Conservation (phyloP, 2,888 invertebrate genomes). For the Calameuta idolon region DNA sequence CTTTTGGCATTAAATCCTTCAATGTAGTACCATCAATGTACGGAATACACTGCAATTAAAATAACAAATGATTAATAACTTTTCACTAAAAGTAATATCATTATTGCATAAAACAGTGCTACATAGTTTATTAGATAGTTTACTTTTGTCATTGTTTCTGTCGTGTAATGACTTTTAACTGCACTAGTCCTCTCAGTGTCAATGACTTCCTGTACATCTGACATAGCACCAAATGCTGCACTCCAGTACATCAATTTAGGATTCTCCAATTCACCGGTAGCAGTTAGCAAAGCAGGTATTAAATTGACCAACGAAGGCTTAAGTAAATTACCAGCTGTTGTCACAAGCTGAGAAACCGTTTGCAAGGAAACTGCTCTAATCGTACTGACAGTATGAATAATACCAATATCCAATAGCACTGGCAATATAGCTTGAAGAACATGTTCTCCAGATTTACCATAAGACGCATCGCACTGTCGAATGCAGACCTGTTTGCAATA, state of each 20-base stretch:
- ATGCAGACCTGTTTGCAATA: slow-evolving; percentile 73
- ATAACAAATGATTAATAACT: slow-evolving; percentile 7
- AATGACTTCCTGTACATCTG: slow-evolving; percentile 79
- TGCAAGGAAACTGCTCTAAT: slow-evolving; percentile 85
- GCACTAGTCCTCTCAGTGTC: slow-evolving; percentile 85
- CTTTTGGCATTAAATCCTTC: slow-evolving; percentile 83
- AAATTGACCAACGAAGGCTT: slow-evolving; percentile 85
- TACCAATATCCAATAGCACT: slow-evolving; percentile 82
- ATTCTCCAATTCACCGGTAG: slow-evolving; percentile 89
- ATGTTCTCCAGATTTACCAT: slow-evolving; percentile 80
- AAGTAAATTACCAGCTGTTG: slow-evolving; percentile 81
- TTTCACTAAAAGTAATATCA: neutral
- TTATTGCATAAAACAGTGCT: neutral
- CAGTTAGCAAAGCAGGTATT: slow-evolving; percentile 86
- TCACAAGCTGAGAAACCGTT: slow-evolving; percentile 87
- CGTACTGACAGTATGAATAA: slow-evolving; percentile 82
- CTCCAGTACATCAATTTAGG: slow-evolving; percentile 82
- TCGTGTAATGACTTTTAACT: slow-evolving; percentile 87
- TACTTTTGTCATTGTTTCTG: slow-evolving; percentile 87
- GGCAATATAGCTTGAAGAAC: slow-evolving; percentile 83
- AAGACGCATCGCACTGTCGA: slow-evolving; percentile 75
- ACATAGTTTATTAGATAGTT: slow-evolving; percentile 22
- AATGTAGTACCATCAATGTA: slow-evolving; percentile 83
- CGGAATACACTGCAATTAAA: slow-evolving; percentile 70
- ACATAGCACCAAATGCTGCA: slow-evolving; percentile 76